Conservation (phyloP, 2,113 vertebrate species). For the Sylvietta virens region DNA sequence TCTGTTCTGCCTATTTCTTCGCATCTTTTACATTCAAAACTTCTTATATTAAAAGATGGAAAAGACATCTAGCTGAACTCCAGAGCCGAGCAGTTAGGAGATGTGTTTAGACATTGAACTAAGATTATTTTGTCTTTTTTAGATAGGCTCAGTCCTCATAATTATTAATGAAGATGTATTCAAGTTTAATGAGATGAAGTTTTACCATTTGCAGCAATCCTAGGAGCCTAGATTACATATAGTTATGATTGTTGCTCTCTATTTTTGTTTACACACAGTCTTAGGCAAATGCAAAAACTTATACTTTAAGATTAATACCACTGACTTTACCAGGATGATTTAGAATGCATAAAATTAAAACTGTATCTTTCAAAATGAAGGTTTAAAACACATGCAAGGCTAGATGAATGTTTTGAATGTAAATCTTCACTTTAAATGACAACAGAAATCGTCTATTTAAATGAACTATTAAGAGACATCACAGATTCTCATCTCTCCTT, state of each 20-base stretch:
- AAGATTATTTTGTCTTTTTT: background rate
- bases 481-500: constrained; percentile 6
- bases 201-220: background rate
- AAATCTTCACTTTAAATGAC: background rate
- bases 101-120: background rate
- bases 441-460: background rate
- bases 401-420: background rate
- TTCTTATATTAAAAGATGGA: background rate
- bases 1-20: background rate
- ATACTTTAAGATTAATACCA: background rate
- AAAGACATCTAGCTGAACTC: background rate
- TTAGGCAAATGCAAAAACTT: background rate
- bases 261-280: background rate
- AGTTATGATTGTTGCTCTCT: background rate
- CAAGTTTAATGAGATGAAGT: background rate
- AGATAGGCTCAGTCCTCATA: background rate
- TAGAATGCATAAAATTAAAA: background rate
- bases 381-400: background rate
- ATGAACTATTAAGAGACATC: background rate
- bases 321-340: background rate
- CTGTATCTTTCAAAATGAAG: background rate
- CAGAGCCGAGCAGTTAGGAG: background rate
- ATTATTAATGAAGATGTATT: background rate
- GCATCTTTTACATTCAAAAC: background rate
- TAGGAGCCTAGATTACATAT: background rate